Conservation (phyloP, 2,888 invertebrate species). For the Azorinus chamasolen region DNA sequence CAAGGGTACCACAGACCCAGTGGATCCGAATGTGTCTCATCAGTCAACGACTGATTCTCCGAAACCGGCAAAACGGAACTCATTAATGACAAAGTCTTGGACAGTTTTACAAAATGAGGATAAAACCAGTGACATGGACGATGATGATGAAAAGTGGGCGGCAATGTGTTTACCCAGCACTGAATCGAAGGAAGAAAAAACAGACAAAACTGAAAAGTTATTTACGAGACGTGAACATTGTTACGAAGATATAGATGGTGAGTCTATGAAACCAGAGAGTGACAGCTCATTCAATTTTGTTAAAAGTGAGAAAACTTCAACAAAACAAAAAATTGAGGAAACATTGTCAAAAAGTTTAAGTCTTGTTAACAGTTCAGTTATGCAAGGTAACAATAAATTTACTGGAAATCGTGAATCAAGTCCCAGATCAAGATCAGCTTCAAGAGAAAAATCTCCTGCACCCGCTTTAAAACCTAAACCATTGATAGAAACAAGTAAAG, state of each 20-base stretch:
- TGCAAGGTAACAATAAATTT: constrained; percentile 16
- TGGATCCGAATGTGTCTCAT: not conserved
- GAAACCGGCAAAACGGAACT: constrained; percentile 72
- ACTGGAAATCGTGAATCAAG: constrained; percentile 28
- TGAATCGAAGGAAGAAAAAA: constrained; percentile 29
- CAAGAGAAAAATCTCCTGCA: constrained; percentile 55
- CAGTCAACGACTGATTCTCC: constrained; percentile 61
- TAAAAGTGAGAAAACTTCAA: not conserved
- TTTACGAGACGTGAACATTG: constrained; percentile 34
- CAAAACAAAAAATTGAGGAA: constrained; percentile 14
- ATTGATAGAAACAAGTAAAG: constrained; percentile 15
- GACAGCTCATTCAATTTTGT: not conserved
- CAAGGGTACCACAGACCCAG: not conserved
- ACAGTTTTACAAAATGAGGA: constrained; percentile 35
- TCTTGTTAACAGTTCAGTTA: constrained; percentile 8
- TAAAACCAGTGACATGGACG: constrained; percentile 10
- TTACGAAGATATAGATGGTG: constrained; percentile 58
- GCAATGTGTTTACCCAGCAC: constrained; percentile 59
- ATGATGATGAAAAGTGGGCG: constrained; percentile 60
- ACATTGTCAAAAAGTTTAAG: not conserved
- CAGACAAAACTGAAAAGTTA: constrained; percentile 23
- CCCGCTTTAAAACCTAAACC: constrained; percentile 57
- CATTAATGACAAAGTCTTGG: constrained; percentile 64
- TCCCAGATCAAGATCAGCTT: constrained; percentile 55
- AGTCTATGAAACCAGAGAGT: constrained; percentile 15